phyloP scores from a whole-genome alignment of 2,888 invertebrate species.

The Tholera decimalis region DNA sequence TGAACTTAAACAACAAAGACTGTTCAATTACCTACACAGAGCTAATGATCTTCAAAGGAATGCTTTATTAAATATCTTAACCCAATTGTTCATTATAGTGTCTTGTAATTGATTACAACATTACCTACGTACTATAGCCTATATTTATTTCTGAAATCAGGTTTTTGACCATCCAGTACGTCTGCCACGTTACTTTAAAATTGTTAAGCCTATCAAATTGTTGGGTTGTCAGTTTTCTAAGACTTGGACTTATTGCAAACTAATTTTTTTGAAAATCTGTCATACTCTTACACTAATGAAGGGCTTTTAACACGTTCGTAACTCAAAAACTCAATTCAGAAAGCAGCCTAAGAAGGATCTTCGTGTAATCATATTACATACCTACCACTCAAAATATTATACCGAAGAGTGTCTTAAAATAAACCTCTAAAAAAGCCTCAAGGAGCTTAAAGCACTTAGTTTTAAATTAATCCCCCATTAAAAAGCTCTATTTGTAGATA shows the following conservation, averaged over 20 bases:
- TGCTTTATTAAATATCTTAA: conserved; percentile 25
- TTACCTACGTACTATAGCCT: background rate
- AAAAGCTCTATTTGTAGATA: conserved; percentile 50
- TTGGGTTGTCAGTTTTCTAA: no score
- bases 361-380: background rate
- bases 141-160: background rate
- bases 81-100: conserved; percentile 21
- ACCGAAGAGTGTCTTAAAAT: conserved; percentile 30
- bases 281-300: no score
- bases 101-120: background rate
- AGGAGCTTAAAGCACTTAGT: conserved; percentile 35
- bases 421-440: conserved; percentile 26
- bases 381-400: background rate
- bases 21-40: background rate
- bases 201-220: no score
- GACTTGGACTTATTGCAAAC: background rate
- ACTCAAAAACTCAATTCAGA: background rate
- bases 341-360: background rate
- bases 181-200: background rate
- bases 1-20: conserved; percentile 40
- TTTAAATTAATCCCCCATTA: conserved; percentile 46
- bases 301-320: no score
- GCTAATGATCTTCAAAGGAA: conserved; percentile 37
- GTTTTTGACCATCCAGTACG: background rate
- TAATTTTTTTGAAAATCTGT: background rate